Evolutionary conservation across 1,140 invertebrate species (phyloP), one percentile per base, ranked within the genome.

Genomic region (Portunus trituberculatus): DNA sequence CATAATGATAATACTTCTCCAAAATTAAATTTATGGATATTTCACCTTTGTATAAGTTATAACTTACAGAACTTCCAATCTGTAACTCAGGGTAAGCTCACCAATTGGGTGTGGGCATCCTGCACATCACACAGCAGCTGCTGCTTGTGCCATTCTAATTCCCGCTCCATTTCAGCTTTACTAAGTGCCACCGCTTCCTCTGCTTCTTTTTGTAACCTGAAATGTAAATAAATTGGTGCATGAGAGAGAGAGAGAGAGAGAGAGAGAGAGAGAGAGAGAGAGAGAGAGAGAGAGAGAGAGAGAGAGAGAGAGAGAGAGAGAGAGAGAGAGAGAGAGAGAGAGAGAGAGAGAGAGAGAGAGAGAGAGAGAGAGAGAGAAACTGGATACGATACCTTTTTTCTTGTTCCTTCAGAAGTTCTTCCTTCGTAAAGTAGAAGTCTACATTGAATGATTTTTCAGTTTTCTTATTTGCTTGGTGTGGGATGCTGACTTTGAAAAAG

Each of bases 401-500:
- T 82, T 95, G 94, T 28, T 92, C 94, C 32, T 87, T 91, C 6
- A 95, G 45, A 10, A 95, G 90, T 29, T 95, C 94, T 83, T 95
- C 89, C 32, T 92, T 84, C 59, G 90, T 91, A 87, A 92, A 91
- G 31, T 86, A 67, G 31, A 95, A 95, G 39, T 95, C 94, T 20
- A 95, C 48, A 12, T 39, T 95, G 25, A 82, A n/a, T 39, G 89
- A 52, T 83, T 16, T 91, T 20, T 45, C 29, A 25, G 10, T 39
- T 76, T 16, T 88, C 76, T 45, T 91, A 1, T 48, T 29, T 82
- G 28, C 93, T 46, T 25, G 46, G 0, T 29, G 29, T 32, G 59
- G 45, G 20, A 52, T 48, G 45, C 76, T 91, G 2, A 98, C 97
- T 96, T 97, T 97, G 96, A 98, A 98, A 96, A 98, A 98, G 96